Percentiles rank a stretch among this genome's conserved stretches.
Conservation (phyloP, 2,888 invertebrate species). For the Diloba caeruleocephala region DNA sequence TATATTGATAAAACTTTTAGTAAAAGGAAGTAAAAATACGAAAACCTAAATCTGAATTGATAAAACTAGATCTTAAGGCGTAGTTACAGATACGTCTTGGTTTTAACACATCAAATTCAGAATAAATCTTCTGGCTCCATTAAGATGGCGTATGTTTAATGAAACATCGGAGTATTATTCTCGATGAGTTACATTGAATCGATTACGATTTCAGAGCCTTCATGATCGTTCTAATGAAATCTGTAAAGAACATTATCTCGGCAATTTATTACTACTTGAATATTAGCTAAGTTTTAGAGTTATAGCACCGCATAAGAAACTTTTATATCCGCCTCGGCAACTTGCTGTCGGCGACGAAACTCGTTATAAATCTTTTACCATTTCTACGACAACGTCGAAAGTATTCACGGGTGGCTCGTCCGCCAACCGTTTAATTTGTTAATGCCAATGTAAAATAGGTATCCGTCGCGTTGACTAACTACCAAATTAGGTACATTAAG, state of each 20-base stretch:
- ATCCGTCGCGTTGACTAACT: constrained; percentile 52
- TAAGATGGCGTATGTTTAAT: constrained; percentile 10
- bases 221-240: constrained; percentile 64
- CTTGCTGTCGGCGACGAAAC: constrained; percentile 69
- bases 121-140: too few species aligned
- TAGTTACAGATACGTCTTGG: too few species aligned
- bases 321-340: constrained; percentile 67
- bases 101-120: too few species aligned
- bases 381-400: constrained; percentile 64
- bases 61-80: too few species aligned
- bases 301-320: constrained; percentile 68
- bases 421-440: constrained; percentile 62
- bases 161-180: constrained; percentile 25
- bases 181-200: constrained; percentile 47
- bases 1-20: too few species aligned
- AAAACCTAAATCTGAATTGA: too few species aligned
- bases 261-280: constrained; percentile 74
- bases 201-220: constrained; percentile 46
- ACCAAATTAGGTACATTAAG: too few species aligned
- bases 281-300: constrained; percentile 76
- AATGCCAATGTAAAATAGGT: constrained; percentile 61
- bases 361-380: constrained; percentile 74
- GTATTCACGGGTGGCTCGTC: constrained; percentile 56
- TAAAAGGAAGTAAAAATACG: too few species aligned
- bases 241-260: constrained; percentile 68